phyloP scores from a whole-genome alignment of 1,140 invertebrate species.

The Calycopis cecrops region DNA sequence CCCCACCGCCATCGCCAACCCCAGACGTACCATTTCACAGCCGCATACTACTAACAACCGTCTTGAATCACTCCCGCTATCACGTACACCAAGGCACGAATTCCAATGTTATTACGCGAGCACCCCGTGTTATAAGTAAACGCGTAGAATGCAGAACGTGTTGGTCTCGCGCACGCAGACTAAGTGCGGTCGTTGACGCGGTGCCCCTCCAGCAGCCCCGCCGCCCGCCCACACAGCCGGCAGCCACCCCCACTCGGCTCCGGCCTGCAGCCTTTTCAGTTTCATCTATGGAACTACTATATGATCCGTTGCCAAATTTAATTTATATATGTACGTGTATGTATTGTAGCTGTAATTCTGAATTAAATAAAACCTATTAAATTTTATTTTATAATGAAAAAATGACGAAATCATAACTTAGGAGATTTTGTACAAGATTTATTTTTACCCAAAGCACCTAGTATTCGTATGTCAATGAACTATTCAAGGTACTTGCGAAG shows the following conservation, averaged over 20 bases:
- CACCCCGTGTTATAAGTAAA: constrained; percentile 11
- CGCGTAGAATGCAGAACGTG: constrained; percentile 33
- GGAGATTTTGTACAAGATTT: no score
- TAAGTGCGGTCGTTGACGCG: constrained; percentile 70
- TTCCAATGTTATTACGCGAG: not conserved
- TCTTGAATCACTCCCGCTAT: not conserved
- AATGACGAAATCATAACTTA: no score
- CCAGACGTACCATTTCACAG: constrained; percentile 54
- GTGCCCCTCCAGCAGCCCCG: constrained; percentile 47
- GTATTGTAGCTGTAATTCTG: no score
- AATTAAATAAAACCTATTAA: no score
- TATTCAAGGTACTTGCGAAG: no score
- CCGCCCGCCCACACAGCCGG: constrained; percentile 47
- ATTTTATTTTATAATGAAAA: no score
- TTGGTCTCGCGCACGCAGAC: constrained; percentile 51
- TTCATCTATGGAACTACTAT: not conserved
- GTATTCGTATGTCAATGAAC: no score
- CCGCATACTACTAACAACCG: constrained; percentile 1
- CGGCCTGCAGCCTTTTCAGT: constrained; percentile 27
- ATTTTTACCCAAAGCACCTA: no score
- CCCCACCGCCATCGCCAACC: constrained; percentile 63
- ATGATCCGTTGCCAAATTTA: not conserved
- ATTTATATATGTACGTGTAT: no score
- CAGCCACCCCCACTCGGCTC: constrained; percentile 44
- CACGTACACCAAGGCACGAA: not conserved